These are phyloP conservation scores for Sphyrna mokarran DNA, from an alignment of 2,113 vertebrate genomes.

Conservation along the genomic window DNA sequence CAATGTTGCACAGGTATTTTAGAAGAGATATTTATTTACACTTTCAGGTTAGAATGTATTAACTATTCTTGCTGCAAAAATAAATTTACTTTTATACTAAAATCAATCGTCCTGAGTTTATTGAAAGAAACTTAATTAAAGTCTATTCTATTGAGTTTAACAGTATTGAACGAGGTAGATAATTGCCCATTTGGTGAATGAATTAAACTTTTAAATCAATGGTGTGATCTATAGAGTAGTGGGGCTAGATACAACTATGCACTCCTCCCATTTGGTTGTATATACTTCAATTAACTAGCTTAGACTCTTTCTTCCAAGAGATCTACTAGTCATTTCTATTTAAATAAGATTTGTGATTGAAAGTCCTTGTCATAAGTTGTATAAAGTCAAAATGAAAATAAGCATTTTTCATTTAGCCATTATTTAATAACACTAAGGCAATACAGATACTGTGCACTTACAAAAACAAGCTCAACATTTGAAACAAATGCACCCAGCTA, in stretches of 20 bases:
- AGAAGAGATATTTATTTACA: neutral
- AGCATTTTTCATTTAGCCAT: constrained; percentile 2
- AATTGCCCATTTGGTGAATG: too few relatives aligned
- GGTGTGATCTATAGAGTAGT: too few relatives aligned
- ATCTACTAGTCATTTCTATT: neutral
- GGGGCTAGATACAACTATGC: too few relatives aligned
- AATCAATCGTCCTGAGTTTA: too few relatives aligned
- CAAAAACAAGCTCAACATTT: constrained; percentile 26
- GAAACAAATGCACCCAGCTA: constrained; percentile 2
- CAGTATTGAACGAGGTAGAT: too few relatives aligned
- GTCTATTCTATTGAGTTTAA: too few relatives aligned
- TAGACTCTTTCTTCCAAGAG: neutral
- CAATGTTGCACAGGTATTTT: too few relatives aligned
- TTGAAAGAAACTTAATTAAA: too few relatives aligned
- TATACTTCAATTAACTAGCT: neutral
- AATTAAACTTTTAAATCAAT: too few relatives aligned
- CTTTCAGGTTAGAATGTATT: too few relatives aligned
- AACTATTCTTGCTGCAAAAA: too few relatives aligned
- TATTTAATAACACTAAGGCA: constrained; percentile 26
- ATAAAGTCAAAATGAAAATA: neutral
- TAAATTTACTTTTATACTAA: too few relatives aligned
- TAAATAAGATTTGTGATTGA: neutral
- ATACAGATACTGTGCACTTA: constrained; percentile 20
- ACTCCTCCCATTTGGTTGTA: neutral
- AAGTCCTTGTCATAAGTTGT: neutral